Percentiles rank a stretch among this genome's conserved stretches.
Evolutionary conservation across 2,888 invertebrate species (phyloP).

Genomic region (Meiosimyza platycephala): DNA sequence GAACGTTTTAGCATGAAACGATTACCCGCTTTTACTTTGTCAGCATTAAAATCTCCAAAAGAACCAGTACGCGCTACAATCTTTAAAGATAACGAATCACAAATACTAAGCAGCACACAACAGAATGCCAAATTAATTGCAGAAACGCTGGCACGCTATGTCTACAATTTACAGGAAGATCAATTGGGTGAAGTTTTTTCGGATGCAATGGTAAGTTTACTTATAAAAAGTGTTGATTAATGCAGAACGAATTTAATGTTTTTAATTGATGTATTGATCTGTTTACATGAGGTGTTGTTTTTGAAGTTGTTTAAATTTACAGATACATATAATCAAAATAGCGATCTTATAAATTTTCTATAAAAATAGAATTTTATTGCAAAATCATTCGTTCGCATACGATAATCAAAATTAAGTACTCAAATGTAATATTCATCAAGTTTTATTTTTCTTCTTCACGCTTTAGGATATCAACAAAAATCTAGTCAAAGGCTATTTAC

Average conservation of each 20-base stretch:
- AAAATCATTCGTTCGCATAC: too few relatives aligned
- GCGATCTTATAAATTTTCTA: too few relatives aligned
- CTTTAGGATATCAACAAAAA: conserved; percentile 79
- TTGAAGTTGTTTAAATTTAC: too few relatives aligned
- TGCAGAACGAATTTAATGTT: not conserved
- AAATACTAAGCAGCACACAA: conserved; percentile 53
- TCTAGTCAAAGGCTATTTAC: conserved; percentile 80
- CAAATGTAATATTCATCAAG: not conserved
- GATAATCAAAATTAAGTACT: not conserved
- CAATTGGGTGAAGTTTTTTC: conserved; percentile 74
- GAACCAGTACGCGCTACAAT: conserved; percentile 62
- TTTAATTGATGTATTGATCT: too few relatives aligned
- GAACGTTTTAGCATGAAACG: conserved; percentile 94
- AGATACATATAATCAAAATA: too few relatives aligned
- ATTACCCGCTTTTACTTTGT: conserved; percentile 91
- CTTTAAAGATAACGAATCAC: conserved; percentile 57
- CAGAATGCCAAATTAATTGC: conserved; percentile 80
- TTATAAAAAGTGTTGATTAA: not conserved
- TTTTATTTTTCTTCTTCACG: not conserved
- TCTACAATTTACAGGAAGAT: conserved; percentile 77
- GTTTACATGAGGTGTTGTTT: too few relatives aligned
- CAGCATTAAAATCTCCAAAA: conserved; percentile 72
- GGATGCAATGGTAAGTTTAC: conserved; percentile 76
- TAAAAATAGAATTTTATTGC: too few relatives aligned
- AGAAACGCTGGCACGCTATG: conserved; percentile 84